Conservation (phyloP, 1,140 invertebrate genomes). For the Saxidomus purpurata region DNA sequence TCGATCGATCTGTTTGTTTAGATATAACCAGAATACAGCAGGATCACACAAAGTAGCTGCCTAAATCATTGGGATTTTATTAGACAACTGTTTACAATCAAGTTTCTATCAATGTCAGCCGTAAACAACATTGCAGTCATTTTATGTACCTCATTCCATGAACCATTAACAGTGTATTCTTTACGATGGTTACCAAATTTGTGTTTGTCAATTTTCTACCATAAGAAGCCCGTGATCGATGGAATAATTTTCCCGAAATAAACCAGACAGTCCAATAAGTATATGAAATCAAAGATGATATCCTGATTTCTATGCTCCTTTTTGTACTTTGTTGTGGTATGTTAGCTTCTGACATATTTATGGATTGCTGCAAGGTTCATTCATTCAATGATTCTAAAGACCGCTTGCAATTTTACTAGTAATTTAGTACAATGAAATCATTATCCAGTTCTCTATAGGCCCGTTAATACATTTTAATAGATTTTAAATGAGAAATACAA, state of each 20-base stretch:
- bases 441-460: no score
- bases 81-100: neutral
- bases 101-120: neutral
- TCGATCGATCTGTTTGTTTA: no score
- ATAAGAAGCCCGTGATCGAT: conserved; percentile 9
- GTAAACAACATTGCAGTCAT: neutral
- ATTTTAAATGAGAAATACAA: no score
- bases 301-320: neutral
- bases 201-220: neutral
- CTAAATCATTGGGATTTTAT: no score
- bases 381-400: no score
- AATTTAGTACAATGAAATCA: no score
- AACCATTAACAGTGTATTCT: neutral
- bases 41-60: no score
- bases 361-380: neutral
- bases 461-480: no score
- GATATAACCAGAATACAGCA: no score
- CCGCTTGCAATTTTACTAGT: no score
- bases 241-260: conserved; percentile 2
- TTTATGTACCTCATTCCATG: neutral
- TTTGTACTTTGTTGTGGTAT: neutral
- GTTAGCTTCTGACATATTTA: neutral
- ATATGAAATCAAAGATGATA: neutral
- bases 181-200: neutral
- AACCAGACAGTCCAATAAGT: conserved; percentile 4